Evolutionary conservation across 53 echinoderm and acorn worm genomes (phyloP).

Genomic region (Crossaster papposus): DNA sequence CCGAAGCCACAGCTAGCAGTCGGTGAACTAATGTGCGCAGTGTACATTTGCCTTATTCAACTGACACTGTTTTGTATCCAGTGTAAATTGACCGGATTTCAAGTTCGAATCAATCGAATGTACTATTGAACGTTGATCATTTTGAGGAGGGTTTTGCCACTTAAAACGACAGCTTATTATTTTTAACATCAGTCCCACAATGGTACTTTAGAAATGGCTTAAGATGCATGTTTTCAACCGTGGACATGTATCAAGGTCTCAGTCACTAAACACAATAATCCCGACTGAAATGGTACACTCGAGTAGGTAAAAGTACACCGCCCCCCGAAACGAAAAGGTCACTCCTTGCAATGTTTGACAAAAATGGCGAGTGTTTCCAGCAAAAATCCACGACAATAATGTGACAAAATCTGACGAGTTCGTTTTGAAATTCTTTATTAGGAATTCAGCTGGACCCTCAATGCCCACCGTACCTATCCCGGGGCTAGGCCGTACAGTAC

Average conservation of each 20-base stretch:
- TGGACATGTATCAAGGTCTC: background rate
- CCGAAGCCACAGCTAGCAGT: too few relatives aligned
- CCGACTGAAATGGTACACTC: background rate
- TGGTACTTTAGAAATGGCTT: background rate
- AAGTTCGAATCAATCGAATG: too few relatives aligned
- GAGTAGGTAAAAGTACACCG: background rate
- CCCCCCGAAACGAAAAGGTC: background rate
- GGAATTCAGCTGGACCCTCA: slow-evolving; percentile 30
- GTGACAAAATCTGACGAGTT: background rate
- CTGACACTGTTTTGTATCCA: too few relatives aligned
- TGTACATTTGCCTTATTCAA: too few relatives aligned
- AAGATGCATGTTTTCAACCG: background rate
- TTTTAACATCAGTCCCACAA: too few relatives aligned
- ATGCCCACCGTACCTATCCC: slow-evolving; percentile 3
- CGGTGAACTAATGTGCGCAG: too few relatives aligned
- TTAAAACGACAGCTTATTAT: too few relatives aligned
- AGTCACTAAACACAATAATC: background rate
- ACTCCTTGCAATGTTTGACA: background rate
- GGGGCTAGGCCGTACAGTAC: slow-evolving; percentile 35
- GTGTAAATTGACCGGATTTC: too few relatives aligned
- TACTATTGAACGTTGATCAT: too few relatives aligned
- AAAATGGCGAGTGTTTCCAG: background rate
- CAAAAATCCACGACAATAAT: slow-evolving; percentile 18
- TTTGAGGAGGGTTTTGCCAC: too few relatives aligned
- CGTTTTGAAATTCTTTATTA: slow-evolving; percentile 49